Evolutionary conservation across 2,797 vertebrate genomes (phyloP).

Genomic region (Chrosomus eos): DNA sequence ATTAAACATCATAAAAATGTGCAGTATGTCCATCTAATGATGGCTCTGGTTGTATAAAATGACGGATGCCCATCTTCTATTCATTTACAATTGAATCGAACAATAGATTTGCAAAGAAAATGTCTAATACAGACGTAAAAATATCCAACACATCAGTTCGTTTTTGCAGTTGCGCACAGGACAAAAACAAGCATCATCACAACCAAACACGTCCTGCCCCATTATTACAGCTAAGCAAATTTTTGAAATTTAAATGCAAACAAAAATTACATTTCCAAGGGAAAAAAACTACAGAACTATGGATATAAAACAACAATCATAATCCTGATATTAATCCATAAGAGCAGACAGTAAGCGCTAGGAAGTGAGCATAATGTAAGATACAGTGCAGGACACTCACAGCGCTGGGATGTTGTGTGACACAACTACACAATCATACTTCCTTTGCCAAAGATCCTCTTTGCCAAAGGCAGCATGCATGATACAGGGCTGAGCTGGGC

Average conservation of each 20-base stretch:
- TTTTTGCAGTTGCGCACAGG: slow-evolving; percentile 84
- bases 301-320: slow-evolving; percentile 80
- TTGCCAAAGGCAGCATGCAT: slow-evolving; percentile 75
- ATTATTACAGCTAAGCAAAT: slow-evolving; percentile 65
- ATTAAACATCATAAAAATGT: slow-evolving; percentile 95
- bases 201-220: slow-evolving; percentile 63
- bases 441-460: slow-evolving; percentile 90
- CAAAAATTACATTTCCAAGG: slow-evolving; percentile 65
- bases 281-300: slow-evolving; percentile 65
- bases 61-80: slow-evolving; percentile 98
- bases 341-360: slow-evolving; percentile 89
- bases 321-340: slow-evolving; percentile 85
- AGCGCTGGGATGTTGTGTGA: slow-evolving; percentile 94
- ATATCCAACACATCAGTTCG: slow-evolving; percentile 89
- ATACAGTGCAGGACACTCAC: slow-evolving; percentile 95
- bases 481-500: slow-evolving; percentile 18
- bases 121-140: slow-evolving; percentile 99
- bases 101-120: slow-evolving; percentile 99
- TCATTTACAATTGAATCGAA: slow-evolving; percentile 99
- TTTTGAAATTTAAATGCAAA: slow-evolving; percentile 70
- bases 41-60: slow-evolving; percentile 97
- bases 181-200: slow-evolving; percentile 83
- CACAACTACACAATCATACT: slow-evolving; percentile 96
- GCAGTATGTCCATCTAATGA: slow-evolving; percentile 95
- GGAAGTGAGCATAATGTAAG: slow-evolving; percentile 92